Evolutionary conservation across 2,888 invertebrate species (phyloP).

Genomic region (Torymus tubicola): DNA sequence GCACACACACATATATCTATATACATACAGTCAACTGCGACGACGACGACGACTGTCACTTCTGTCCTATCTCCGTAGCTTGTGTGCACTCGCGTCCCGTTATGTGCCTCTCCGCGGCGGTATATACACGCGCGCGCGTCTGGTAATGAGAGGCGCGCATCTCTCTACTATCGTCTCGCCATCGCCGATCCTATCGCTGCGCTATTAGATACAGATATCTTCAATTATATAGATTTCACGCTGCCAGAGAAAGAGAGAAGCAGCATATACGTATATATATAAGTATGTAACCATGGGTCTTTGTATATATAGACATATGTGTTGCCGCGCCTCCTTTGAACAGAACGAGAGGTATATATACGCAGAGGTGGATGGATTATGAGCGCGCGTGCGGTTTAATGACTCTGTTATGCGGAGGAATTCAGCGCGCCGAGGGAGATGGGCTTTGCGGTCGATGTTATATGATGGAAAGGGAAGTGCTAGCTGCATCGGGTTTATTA

Average conservation of each 20-base stretch:
- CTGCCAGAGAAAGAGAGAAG: no score
- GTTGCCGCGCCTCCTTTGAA: not conserved
- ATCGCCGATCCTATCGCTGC: slow-evolving; percentile 22
- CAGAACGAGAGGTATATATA: not conserved
- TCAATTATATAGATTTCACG: slow-evolving; percentile 32
- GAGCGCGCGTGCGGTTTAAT: not conserved
- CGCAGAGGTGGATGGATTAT: no score
- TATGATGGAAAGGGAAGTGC: no score
- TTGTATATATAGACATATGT: not conserved
- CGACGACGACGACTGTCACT: slow-evolving; percentile 45
- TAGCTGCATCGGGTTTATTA: no score
- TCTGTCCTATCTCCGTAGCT: slow-evolving; percentile 3
- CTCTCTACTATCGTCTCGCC: not conserved
- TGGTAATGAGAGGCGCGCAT: slow-evolving; percentile 17
- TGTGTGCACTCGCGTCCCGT: slow-evolving; percentile 15
- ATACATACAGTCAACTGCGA: not conserved
- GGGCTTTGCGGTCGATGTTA: no score
- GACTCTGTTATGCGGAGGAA: not conserved
- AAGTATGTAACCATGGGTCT: no score
- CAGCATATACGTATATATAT: no score
- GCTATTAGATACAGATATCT: slow-evolving; percentile 35
- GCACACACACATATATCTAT: not conserved
- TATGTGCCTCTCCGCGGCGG: slow-evolving; percentile 2
- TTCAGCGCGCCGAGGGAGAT: no score
- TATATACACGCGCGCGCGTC: no score